Conservation (phyloP, 2,113 vertebrate species). For the Xiphias gladius region DNA sequence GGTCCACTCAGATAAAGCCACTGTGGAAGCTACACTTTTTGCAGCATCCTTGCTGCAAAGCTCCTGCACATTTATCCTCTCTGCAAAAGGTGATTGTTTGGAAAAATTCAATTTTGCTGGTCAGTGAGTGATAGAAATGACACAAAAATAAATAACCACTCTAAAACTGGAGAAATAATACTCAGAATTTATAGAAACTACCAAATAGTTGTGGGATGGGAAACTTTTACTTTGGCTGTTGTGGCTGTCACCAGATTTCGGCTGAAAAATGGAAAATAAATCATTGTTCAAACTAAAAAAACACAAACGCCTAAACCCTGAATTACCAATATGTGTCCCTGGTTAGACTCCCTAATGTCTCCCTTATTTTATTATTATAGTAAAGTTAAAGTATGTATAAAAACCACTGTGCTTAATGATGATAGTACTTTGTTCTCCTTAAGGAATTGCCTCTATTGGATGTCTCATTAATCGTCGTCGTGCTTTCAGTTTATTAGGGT, state of each 20-base stretch:
- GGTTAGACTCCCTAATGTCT: not conserved
- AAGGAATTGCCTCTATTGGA: constrained; percentile 71
- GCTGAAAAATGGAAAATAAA: not conserved
- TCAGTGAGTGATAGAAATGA: constrained; percentile 7
- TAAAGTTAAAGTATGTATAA: constrained; percentile 29
- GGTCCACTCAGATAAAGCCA: constrained; percentile 19
- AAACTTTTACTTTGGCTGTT: constrained; percentile 2
- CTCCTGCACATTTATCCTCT: constrained; percentile 9
- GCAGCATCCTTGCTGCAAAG: constrained; percentile 6
- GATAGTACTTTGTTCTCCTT: constrained; percentile 58
- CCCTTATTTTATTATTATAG: constrained; percentile 7
- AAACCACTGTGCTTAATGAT: constrained; percentile 60
- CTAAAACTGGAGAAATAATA: not conserved
- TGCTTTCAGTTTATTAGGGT: constrained; percentile 84
- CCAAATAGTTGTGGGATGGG: constrained; percentile 20
- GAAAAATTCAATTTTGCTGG: not conserved
- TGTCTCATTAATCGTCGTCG: constrained; percentile 84
- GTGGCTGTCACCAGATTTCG: constrained; percentile 5
- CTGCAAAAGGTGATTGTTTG: not conserved
- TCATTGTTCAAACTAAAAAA: not conserved
- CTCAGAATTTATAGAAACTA: constrained; percentile 6
- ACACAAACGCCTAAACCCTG: not conserved
- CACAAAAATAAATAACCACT: not conserved
- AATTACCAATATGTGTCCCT: not conserved
- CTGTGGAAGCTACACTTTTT: constrained; percentile 11